phyloP scores from a whole-genome alignment of 2,113 vertebrate species.

The Synodontis membranacea region DNA sequence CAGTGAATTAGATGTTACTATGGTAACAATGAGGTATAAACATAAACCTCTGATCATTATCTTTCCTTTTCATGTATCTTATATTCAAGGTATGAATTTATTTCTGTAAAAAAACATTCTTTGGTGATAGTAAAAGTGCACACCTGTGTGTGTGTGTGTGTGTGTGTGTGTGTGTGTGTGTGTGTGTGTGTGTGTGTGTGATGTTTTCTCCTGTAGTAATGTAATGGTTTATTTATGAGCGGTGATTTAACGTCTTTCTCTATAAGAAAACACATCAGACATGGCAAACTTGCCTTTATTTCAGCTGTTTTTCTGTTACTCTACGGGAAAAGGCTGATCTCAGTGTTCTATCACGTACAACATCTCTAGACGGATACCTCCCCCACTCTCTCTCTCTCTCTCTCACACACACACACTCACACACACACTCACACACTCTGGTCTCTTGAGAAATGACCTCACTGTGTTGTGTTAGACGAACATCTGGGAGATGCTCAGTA shows the following conservation, averaged over 20 bases:
- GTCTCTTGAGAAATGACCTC: slow-evolving; percentile 87
- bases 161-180: too few relatives aligned
- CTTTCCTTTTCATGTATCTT: not conserved
- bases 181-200: too few relatives aligned
- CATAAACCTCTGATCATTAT: not conserved
- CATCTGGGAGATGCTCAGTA: slow-evolving; percentile 79
- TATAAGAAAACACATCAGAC: slow-evolving; percentile 62
- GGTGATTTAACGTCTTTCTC: slow-evolving; percentile 47
- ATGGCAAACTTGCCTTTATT: slow-evolving; percentile 64
- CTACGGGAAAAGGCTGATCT: slow-evolving; percentile 89
- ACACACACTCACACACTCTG: slow-evolving; percentile 13
- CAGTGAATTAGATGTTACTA: not conserved
- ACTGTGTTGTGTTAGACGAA: slow-evolving; percentile 80
- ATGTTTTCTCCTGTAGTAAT: not conserved
- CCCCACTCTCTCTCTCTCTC: not conserved
- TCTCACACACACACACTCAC: slow-evolving; percentile 21
- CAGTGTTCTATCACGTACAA: slow-evolving; percentile 90
- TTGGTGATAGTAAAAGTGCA: not conserved
- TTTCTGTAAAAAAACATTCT: not conserved
- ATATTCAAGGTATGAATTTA: not conserved
- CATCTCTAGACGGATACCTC: slow-evolving; percentile 80
- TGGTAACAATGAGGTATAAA: not conserved
- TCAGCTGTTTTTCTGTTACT: slow-evolving; percentile 76
- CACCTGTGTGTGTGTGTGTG: too few relatives aligned
- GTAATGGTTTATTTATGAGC: not conserved